Evolutionary conservation across 2,888 invertebrate species (phyloP).

Genomic region (Leucophenga maculata): DNA sequence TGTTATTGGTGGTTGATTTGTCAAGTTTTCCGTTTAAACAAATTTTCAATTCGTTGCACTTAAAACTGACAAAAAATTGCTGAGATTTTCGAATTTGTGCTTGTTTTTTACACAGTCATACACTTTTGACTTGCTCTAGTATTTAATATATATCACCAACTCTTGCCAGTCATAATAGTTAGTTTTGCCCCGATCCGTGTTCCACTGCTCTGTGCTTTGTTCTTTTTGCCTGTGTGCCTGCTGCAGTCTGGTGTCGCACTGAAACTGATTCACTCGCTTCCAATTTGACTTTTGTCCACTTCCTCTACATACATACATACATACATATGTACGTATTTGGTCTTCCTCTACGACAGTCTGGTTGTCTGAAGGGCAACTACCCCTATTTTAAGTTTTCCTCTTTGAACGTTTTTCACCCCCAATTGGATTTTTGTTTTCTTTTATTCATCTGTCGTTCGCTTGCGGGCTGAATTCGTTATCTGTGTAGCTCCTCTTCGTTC

Average conservation of each 20-base stretch:
- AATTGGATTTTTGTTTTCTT: conserved; percentile 49
- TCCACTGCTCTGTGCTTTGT: not conserved
- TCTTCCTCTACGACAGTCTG: conserved; percentile 6
- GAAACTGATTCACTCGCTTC: conserved; percentile 49
- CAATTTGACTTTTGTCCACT: conserved; percentile 54
- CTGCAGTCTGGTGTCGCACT: not conserved
- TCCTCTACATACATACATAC: conserved; percentile 27
- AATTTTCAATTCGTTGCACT: too few relatives aligned
- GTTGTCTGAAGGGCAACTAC: conserved; percentile 1
- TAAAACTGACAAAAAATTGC: too few relatives aligned
- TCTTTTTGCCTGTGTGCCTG: not conserved
- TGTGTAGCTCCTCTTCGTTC: conserved; percentile 3
- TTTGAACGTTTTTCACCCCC: conserved; percentile 52
- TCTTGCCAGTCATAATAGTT: not conserved
- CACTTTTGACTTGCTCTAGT: too few relatives aligned
- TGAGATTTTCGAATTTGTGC: too few relatives aligned
- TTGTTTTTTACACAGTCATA: too few relatives aligned
- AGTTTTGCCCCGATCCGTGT: not conserved
- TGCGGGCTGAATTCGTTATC: conserved; percentile 11
- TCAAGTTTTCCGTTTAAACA: not conserved
- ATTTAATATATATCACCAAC: not conserved
- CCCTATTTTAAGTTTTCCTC: conserved; percentile 4
- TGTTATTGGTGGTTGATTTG: conserved; percentile 35
- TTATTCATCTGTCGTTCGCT: conserved; percentile 7
- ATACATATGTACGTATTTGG: conserved; percentile 39